Evolutionary conservation across 2,888 invertebrate genomes (phyloP).

Genomic region (Entomobrya multifasciata): DNA sequence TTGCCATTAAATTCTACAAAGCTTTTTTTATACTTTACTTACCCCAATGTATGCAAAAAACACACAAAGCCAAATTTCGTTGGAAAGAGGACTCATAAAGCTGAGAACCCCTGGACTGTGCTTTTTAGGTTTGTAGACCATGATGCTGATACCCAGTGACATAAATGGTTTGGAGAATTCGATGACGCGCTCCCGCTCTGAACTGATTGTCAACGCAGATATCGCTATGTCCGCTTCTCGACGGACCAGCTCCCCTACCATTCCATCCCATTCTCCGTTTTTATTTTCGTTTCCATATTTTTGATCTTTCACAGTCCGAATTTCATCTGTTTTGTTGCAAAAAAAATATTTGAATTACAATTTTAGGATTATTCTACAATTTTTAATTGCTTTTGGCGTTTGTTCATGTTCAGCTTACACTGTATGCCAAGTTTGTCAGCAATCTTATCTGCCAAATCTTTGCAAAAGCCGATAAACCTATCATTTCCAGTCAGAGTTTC

Average conservation of each 20-base stretch:
- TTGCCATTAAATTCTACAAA: too few relatives aligned
- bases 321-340: conserved; percentile 91
- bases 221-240: conserved; percentile 98
- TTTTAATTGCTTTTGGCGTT: too few relatives aligned
- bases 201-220: conserved; percentile 96
- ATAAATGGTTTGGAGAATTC: conserved; percentile 95
- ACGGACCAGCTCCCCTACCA: conserved; percentile 92
- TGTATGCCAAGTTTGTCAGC: conserved; percentile 89
- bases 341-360: too few relatives aligned
- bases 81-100: conserved; percentile 97
- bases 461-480: conserved; percentile 90
- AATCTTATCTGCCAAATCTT: conserved; percentile 87
- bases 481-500: conserved; percentile 87
- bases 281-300: conserved; percentile 91
- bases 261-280: conserved; percentile 92
- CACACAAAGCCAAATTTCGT: conserved; percentile 97
- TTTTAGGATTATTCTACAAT: too few relatives aligned
- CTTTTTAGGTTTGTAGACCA: conserved; percentile 87
- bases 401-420: too few relatives aligned
- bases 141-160: conserved; percentile 96
- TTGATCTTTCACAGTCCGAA: conserved; percentile 91
- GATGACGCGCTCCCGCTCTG: conserved; percentile 95
- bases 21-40: conserved; percentile 89
- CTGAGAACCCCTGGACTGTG: conserved; percentile 96
- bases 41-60: conserved; percentile 96